Evolutionary conservation across 2,113 vertebrate species (phyloP).

Genomic region (Chloropsis cyanopogon): DNA sequence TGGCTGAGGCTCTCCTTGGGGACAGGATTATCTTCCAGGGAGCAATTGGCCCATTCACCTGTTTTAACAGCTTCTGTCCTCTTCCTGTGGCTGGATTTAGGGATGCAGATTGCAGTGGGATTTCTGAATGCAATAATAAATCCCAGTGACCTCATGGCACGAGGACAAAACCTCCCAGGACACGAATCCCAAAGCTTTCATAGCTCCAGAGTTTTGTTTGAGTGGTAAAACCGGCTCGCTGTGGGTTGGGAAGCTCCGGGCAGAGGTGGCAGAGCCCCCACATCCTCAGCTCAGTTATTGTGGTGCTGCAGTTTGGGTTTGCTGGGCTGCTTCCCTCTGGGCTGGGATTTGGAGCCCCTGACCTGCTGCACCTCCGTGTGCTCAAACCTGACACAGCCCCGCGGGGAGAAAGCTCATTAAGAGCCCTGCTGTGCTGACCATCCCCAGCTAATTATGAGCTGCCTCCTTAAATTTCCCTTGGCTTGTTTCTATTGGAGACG

Average conservation of each 20-base stretch:
- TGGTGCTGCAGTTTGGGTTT: not conserved
- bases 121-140: not conserved
- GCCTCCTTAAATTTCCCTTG: conserved; percentile 52
- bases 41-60: not conserved
- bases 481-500: conserved; percentile 37
- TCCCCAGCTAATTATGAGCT: conserved; percentile 19
- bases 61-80: not conserved
- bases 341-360: not conserved
- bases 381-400: not conserved
- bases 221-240: not conserved
- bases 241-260: not conserved
- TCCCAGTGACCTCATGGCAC: not conserved
- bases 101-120: not conserved
- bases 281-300: not conserved
- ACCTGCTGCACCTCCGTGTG: not conserved
- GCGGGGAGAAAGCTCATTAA: not conserved
- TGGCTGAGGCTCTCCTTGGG: not conserved
- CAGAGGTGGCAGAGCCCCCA: not conserved
- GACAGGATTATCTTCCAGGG: not conserved
- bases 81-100: not conserved
- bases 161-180: not conserved
- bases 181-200: not conserved
- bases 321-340: not conserved
- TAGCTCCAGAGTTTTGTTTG: not conserved
- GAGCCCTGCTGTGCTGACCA: conserved; percentile 18